Percentiles rank a stretch among this genome's conserved stretches.
Evolutionary conservation across 92 coral and sea anemone species (phyloP).

Genomic region (Epizoanthus stellaris): DNA sequence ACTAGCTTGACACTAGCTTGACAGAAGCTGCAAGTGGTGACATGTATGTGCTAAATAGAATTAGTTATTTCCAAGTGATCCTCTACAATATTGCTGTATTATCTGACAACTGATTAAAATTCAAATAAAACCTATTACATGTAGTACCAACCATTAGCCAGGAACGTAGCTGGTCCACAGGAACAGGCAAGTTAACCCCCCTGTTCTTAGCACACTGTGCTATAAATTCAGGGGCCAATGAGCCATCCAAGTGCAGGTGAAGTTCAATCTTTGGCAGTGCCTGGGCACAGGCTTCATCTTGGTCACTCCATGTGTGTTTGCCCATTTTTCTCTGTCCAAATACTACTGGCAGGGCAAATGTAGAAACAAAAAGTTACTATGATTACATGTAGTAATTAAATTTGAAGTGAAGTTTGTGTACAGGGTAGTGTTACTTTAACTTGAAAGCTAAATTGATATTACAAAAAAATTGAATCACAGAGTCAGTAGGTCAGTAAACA

Average conservation of each 20-base stretch:
- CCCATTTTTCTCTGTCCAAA: neutral
- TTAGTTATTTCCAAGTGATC: too few species aligned
- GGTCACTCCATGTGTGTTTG: slow-evolving; percentile 5
- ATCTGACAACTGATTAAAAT: too few species aligned
- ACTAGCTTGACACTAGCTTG: too few species aligned
- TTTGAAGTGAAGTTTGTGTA: neutral
- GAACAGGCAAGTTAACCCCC: slow-evolving; percentile 24
- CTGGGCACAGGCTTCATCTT: slow-evolving; percentile 29
- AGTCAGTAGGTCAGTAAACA: too few species aligned
- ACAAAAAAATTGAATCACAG: too few species aligned
- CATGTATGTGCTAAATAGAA: too few species aligned
- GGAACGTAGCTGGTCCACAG: slow-evolving; percentile 9
- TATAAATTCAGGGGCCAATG: slow-evolving; percentile 29
- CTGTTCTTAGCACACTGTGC: slow-evolving; percentile 23
- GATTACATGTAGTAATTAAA: neutral
- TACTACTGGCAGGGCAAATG: neutral
- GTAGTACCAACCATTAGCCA: slow-evolving; percentile 27
- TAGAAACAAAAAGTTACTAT: too few species aligned
- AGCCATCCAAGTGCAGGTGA: slow-evolving; percentile 43
- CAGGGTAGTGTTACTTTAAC: neutral
- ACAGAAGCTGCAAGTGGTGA: too few species aligned
- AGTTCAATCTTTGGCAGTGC: slow-evolving; percentile 36
- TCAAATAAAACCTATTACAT: too few species aligned
- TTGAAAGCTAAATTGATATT: too few species aligned
- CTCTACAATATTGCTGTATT: too few species aligned